A percentile compares a stretch with the other conserved stretches of the same genome.
These are phyloP conservation scores for Lordiphosa mommai DNA, from an alignment of 1,140 invertebrate genomes.

Conservation along the genomic window DNA sequence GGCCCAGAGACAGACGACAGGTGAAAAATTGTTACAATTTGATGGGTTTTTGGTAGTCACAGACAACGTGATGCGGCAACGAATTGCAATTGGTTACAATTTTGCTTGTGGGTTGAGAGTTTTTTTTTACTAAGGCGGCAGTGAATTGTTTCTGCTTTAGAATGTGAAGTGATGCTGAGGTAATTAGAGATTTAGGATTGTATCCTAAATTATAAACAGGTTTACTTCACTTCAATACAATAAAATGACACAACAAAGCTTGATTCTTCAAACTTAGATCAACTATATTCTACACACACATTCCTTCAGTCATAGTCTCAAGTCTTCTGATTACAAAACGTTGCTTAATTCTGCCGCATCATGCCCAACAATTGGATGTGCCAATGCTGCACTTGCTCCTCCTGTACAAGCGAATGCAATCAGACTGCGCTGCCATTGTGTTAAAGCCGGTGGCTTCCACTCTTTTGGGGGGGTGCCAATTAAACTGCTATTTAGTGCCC, in stretches of 20 bases:
- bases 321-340: too few species aligned
- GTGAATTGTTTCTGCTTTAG: too few species aligned
- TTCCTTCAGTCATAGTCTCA: too few species aligned
- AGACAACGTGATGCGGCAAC: slow-evolving; percentile 53
- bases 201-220: too few species aligned
- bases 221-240: too few species aligned
- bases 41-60: slow-evolving; percentile 52
- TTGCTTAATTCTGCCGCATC: too few species aligned
- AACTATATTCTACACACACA: too few species aligned
- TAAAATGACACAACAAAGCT: too few species aligned
- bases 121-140: not conserved
- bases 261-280: too few species aligned
- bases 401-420: slow-evolving; percentile 19
- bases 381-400: not conserved
- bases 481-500: slow-evolving; percentile 67
- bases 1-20: slow-evolving; percentile 44
- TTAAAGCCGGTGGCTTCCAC: slow-evolving; percentile 5
- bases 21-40: slow-evolving; percentile 78
- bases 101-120: slow-evolving; percentile 1
- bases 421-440: slow-evolving; percentile 37
- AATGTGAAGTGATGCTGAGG: too few species aligned
- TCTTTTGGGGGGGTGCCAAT: slow-evolving; percentile 55
- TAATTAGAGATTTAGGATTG: too few species aligned
- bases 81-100: slow-evolving; percentile 9
- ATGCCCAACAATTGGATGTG: too few species aligned